Evolutionary conservation across 2,888 invertebrate species (phyloP), one percentile per base, ranked within the genome.

Genomic region (Herminia tarsipennalis): DNA sequence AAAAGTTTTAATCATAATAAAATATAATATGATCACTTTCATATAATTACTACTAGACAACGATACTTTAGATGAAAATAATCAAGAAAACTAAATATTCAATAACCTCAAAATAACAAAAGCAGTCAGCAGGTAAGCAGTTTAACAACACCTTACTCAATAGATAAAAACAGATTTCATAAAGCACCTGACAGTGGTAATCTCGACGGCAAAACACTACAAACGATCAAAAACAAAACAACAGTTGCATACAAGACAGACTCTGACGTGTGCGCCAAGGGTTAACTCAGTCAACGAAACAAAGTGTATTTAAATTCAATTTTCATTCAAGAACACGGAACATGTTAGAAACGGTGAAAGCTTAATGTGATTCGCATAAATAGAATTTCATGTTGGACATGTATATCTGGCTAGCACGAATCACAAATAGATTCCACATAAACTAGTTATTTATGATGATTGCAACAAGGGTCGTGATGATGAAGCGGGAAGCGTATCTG

Each of bases 291-390:
- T 51, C 65, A 56, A 59, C 55, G 48, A 56, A n/a, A 60, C 65
- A 55, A 58, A 64, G 51, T 59, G 49, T 63, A 76, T 73, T 72
- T 69, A 72, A 77, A 74, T 74, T 62, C 67, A 68, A 66, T 72
- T 75, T 73, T 69, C 70, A 75, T 73, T 74, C 70, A 72, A 58
- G 65, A 70, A 74, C 63, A 65, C 73, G 68, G 70, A 70, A 75
- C 73, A 72, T 70, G 72, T 72, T 70, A 60, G 64, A 70, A 69
- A 66, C 72, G 76, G 78, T 75, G 78, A 79, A 77, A 81, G 78
- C 76, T 72, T 70, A 71, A 79, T 82, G 78, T 76, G 75, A 80
- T 81, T 75, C 77, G 77, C 77, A 76, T 76, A 83, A 84, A 86
- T 76, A 81, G 79, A 80, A 83, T 80, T 82, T 78, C 78, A 79